Evolutionary conservation across 2,797 vertebrate species (phyloP).

Genomic region (Onychomys torridus): DNA sequence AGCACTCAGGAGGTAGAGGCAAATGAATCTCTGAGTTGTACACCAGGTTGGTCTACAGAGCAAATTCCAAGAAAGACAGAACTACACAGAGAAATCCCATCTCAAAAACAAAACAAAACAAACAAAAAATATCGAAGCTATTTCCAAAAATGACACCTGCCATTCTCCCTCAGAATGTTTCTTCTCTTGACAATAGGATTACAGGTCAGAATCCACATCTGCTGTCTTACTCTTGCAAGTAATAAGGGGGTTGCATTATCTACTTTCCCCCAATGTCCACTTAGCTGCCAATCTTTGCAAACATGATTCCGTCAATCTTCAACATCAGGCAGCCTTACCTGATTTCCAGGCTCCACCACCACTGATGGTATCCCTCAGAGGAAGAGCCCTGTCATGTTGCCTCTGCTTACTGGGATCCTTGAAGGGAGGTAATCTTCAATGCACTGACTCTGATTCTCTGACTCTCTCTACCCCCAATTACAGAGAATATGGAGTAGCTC

Average conservation of each 20-base stretch:
- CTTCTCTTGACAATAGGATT: background rate
- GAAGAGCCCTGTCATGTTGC: background rate
- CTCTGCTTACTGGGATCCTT: background rate
- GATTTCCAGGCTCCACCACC: fast-evolving
- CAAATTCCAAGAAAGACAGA: background rate
- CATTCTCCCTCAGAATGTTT: background rate
- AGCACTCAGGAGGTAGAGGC: background rate
- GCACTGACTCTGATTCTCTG: background rate
- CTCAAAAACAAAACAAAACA: background rate
- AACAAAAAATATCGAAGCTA: background rate
- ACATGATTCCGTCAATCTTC: background rate
- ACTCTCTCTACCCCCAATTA: background rate
- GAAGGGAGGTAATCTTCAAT: background rate
- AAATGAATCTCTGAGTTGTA: background rate
- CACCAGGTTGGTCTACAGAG: background rate
- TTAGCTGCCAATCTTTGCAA: background rate
- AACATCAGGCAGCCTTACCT: background rate
- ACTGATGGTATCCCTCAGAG: background rate
- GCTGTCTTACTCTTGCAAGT: background rate
- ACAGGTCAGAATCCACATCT: background rate
- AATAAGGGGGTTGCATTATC: background rate
- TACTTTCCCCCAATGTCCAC: background rate
- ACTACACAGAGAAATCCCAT: background rate
- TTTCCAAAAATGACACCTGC: background rate
- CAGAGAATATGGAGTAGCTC: background rate